These are phyloP conservation scores for Sparus aurata DNA, from an alignment of 2,797 vertebrate genomes.

Conservation along the genomic window DNA sequence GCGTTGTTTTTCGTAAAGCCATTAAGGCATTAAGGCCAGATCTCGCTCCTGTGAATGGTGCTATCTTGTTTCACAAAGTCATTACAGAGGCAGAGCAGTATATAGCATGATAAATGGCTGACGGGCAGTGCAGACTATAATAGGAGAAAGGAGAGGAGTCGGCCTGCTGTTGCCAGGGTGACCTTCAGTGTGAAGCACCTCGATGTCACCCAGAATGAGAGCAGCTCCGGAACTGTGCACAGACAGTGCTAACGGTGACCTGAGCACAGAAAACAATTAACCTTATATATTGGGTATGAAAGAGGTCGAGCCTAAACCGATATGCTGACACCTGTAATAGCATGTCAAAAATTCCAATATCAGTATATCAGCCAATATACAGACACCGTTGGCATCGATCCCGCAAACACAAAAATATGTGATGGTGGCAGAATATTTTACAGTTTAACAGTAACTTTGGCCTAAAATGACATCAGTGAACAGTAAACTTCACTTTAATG, in stretches of 20 bases:
- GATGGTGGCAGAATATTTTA: no score
- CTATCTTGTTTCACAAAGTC: constrained; percentile 65
- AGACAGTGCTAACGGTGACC: neutral
- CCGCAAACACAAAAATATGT: no score
- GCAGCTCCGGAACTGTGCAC: constrained; percentile 23
- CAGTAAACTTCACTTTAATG: no score
- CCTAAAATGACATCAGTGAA: no score
- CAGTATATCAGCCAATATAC: no score
- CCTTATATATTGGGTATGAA: neutral
- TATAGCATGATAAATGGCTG: constrained; percentile 64
- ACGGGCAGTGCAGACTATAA: constrained; percentile 61
- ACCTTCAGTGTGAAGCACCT: constrained; percentile 68
- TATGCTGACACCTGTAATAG: no score
- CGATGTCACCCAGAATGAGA: constrained; percentile 51
- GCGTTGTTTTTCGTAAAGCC: constrained; percentile 17
- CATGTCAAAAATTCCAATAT: no score
- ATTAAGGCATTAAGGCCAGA: constrained; percentile 10
- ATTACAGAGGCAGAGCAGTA: constrained; percentile 48
- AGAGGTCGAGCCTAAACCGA: neutral
- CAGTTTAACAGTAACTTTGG: no score
- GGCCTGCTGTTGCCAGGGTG: constrained; percentile 67
- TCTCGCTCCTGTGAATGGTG: constrained; percentile 17
- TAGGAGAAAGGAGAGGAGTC: constrained; percentile 56
- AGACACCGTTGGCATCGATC: no score
- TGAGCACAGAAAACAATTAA: neutral